Conservation (phyloP, 2,797 vertebrate genomes). For the Melanotaenia nigrans region DNA sequence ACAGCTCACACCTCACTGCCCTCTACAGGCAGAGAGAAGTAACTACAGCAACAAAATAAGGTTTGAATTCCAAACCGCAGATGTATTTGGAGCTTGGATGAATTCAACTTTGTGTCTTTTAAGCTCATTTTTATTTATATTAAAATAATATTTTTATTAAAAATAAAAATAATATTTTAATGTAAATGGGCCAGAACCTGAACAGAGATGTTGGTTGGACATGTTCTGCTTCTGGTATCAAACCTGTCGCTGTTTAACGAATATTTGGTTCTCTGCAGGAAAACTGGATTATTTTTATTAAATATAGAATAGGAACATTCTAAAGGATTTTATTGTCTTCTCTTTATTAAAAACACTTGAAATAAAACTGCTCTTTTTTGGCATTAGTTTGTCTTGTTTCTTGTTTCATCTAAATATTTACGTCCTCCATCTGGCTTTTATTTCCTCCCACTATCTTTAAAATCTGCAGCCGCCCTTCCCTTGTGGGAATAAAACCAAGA, state of each 20-base stretch:
- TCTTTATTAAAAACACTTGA: constrained; percentile 36
- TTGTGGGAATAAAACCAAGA: too few species aligned
- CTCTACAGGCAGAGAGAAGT: constrained; percentile 1
- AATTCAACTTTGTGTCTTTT: too few species aligned
- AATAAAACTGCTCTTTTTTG: not conserved
- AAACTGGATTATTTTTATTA: constrained; percentile 9
- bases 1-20: not conserved
- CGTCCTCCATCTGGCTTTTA: not conserved
- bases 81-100: too few species aligned
- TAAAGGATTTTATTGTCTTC: constrained; percentile 8
- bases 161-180: too few species aligned
- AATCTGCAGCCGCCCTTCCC: too few species aligned
- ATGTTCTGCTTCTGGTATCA: too few species aligned
- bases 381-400: not conserved
- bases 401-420: not conserved
- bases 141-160: too few species aligned
- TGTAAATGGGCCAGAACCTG: too few species aligned
- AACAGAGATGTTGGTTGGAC: too few species aligned
- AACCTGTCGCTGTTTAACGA: too few species aligned
- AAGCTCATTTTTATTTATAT: too few species aligned
- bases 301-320: not conserved
- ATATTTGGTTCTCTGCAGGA: not conserved
- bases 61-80: too few species aligned
- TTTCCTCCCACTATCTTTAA: not conserved
- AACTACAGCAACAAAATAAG: not conserved